phyloP scores from a whole-genome alignment of 2,888 invertebrate genomes.

The Drosophila antonietae region DNA sequence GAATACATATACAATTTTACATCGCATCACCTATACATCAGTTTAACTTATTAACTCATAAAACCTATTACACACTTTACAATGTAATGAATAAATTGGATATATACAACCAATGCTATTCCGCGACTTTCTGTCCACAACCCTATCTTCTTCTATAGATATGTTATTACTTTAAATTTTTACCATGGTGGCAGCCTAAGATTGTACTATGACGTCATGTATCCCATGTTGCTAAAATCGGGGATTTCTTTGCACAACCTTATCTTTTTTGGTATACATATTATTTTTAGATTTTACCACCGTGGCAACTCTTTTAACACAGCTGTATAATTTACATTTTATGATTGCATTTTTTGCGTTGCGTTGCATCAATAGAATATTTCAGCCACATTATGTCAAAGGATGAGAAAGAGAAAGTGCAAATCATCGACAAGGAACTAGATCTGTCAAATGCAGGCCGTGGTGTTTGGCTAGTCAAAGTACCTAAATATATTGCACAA shows the following conservation, averaged over 20 bases:
- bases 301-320: slow-evolving; percentile 28
- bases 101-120: too few relatives aligned
- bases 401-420: slow-evolving; percentile 85
- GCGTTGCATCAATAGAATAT: slow-evolving; percentile 9
- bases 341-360: slow-evolving; percentile 29
- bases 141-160: background rate
- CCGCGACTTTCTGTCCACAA: background rate
- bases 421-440: slow-evolving; percentile 91
- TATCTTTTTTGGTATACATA: background rate
- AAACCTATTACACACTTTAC: too few relatives aligned
- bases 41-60: too few relatives aligned
- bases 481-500: slow-evolving; percentile 97
- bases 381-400: slow-evolving; percentile 79
- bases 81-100: too few relatives aligned
- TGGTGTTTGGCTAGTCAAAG: slow-evolving; percentile 98
- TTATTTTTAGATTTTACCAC: background rate
- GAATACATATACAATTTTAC: background rate
- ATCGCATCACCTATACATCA: background rate
- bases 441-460: slow-evolving; percentile 95
- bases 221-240: background rate
- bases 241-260: background rate
- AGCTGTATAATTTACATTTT: slow-evolving; percentile 43
- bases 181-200: background rate
- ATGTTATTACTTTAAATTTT: background rate
- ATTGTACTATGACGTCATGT: slow-evolving; percentile 1